phyloP scores from a whole-genome alignment of 2,797 vertebrate species.

The Poeciliopsis gracilis region DNA sequence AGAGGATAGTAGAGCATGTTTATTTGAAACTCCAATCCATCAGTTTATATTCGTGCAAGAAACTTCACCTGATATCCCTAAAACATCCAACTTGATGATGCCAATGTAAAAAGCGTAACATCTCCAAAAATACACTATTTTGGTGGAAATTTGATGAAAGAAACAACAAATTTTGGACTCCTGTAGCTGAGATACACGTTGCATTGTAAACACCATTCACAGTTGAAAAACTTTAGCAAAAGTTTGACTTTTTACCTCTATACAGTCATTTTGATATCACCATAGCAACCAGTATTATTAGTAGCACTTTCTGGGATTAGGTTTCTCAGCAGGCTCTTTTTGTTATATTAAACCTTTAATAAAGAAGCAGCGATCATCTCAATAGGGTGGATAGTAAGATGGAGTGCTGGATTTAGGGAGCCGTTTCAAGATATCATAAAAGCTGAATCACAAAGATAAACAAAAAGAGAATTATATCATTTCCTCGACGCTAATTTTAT shows the following conservation, averaged over 20 bases:
- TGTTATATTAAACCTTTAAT: neutral
- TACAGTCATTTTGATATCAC: neutral
- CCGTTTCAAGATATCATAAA: neutral
- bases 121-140: neutral
- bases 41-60: neutral
- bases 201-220: neutral
- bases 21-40: neutral
- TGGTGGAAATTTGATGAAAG: neutral
- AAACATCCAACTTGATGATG: neutral
- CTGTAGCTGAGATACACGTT: neutral
- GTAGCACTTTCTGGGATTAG: neutral
- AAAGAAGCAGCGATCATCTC: too few species aligned
- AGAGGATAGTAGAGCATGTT: conserved; percentile 2
- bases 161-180: neutral
- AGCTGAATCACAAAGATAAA: neutral
- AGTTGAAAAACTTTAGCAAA: neutral
- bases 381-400: neutral
- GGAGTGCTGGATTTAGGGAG: neutral
- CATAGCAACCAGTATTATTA: neutral
- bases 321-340: neutral
- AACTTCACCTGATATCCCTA: neutral
- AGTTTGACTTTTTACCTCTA: neutral
- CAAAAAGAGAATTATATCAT: neutral
- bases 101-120: neutral
- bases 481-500: neutral